phyloP scores from a whole-genome alignment of 2,888 invertebrate genomes.

The Drosophila meridiana region DNA sequence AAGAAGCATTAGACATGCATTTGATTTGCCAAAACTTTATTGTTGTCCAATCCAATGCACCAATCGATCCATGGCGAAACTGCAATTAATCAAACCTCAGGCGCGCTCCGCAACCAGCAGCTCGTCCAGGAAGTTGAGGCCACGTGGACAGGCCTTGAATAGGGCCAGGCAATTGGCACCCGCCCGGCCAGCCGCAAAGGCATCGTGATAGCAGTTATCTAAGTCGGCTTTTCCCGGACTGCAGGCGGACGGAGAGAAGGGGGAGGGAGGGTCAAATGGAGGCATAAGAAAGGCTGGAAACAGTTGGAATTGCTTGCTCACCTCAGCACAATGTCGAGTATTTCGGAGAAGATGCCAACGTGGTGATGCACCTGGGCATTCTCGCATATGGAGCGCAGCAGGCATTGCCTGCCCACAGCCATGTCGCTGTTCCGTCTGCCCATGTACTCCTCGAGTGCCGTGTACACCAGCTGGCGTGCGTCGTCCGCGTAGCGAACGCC shows the following conservation, averaged over 20 bases:
- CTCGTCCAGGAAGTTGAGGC: slow-evolving; percentile 87
- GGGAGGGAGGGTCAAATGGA: slow-evolving; percentile 2
- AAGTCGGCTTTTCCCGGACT: slow-evolving; percentile 84
- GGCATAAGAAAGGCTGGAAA: not conserved
- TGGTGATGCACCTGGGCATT: slow-evolving; percentile 81
- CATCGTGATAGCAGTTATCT: slow-evolving; percentile 87
- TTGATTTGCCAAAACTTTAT: slow-evolving; percentile 72
- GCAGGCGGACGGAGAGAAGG: not conserved
- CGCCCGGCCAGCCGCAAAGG: slow-evolving; percentile 88
- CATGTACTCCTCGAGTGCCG: slow-evolving; percentile 78
- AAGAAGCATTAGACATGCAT: slow-evolving; percentile 71
- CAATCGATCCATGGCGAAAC: slow-evolving; percentile 33
- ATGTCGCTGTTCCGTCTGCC: slow-evolving; percentile 47
- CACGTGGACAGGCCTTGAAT: slow-evolving; percentile 88
- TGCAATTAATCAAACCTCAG: slow-evolving; percentile 84
- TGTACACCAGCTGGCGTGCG: slow-evolving; percentile 79
- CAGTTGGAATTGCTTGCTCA: slow-evolving; percentile 54
- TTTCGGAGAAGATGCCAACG: slow-evolving; percentile 75
- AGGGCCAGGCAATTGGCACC: slow-evolving; percentile 88
- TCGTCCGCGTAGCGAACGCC: slow-evolving; percentile 71
- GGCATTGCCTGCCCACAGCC: slow-evolving; percentile 70
- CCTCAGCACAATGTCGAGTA: slow-evolving; percentile 80
- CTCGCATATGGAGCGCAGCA: slow-evolving; percentile 82
- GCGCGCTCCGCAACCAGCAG: slow-evolving; percentile 62
- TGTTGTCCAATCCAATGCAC: slow-evolving; percentile 38